Evolutionary conservation across 1,140 invertebrate genomes (phyloP), one percentile per base, ranked within the genome.

Genomic region (Heliothis subflexa): DNA sequence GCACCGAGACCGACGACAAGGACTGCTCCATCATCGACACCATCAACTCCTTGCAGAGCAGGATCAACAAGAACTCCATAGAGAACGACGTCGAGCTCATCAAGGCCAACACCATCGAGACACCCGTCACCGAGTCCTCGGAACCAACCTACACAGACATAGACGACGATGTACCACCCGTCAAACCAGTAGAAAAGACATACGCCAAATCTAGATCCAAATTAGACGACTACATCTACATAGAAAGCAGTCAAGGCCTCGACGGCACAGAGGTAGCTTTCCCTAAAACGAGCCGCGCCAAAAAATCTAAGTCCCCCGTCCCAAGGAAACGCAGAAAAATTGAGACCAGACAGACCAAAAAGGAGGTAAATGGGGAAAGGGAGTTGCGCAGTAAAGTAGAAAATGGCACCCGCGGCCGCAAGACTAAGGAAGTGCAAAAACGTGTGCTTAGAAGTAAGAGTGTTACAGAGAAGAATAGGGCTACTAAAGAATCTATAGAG

Each of bases 151-250:
- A 85, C 71, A 84, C 87, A 0, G 88, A 91, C 21, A 81, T 78
- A 0, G 90, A 93, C n/a, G 90, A 93, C 18, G 93, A 93, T 25
- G 80, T 93, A 40, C 91, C 91, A 2, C 77, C 89, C 0, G 89
- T 94, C 16, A 93, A 93, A 82, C 92, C 93, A 0, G 93, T 94
- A 0, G 89, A 93, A n/a, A 94, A 91, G 71, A 94, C 93, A 0
- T 93, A 94, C 74, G 82, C 88, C 16, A 94, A 94, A 80, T 87
- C 88, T 14, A 84, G 91, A n/a, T 92, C 93, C 4, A 93, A 94
- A 80, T 59, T 92, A 28, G 93, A 94, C 78, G 92, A 93, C 21
- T 93, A 91, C 45, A 91, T 93, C 0, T 94, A 94, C 74, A 90
- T 93, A 13, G 92, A 93, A 55, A 92, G 89, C 80, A 91, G 91